These are phyloP conservation scores for Campopleginae sp. DNA, from an alignment of 2,888 invertebrate species.

Conservation along the genomic window DNA sequence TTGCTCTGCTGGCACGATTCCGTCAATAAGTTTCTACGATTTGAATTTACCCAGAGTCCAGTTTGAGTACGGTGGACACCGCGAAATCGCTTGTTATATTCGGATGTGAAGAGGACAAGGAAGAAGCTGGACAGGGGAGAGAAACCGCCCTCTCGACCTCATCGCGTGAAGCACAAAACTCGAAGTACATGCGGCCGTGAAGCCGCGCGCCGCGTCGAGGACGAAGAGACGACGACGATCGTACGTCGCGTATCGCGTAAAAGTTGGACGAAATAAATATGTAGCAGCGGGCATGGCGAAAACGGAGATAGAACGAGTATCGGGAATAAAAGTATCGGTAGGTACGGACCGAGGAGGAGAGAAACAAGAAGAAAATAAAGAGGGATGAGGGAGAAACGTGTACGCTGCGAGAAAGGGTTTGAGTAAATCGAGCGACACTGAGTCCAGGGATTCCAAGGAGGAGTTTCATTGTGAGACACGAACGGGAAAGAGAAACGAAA, in stretches of 20 bases:
- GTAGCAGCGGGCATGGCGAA: constrained; percentile 66
- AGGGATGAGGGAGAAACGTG: constrained; percentile 11
- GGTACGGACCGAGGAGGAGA: neutral
- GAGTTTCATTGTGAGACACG: constrained; percentile 31
- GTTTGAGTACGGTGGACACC: neutral
- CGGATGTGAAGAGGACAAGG: neutral
- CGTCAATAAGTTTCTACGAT: neutral
- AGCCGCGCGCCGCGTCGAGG: constrained; percentile 53
- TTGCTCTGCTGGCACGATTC: neutral
- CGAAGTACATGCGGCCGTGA: constrained; percentile 33
- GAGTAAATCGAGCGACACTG: constrained; percentile 45
- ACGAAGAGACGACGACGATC: constrained; percentile 68
- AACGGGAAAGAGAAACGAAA: constrained; percentile 20
- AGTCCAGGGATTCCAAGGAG: constrained; percentile 24
- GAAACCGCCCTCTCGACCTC: constrained; percentile 62
- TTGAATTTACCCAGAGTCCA: neutral
- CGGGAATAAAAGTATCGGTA: neutral
- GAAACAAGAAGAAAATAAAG: constrained; percentile 19
- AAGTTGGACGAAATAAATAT: constrained; percentile 72
- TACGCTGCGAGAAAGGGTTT: constrained; percentile 30
- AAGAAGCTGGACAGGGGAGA: constrained; percentile 10
- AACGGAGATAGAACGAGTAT: constrained; percentile 30
- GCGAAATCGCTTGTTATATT: constrained; percentile 21
- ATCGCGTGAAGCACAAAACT: constrained; percentile 38
- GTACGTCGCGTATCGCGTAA: constrained; percentile 69